phyloP scores from a whole-genome alignment of 1,140 invertebrate genomes.

The Zaprionus camerounensis region DNA sequence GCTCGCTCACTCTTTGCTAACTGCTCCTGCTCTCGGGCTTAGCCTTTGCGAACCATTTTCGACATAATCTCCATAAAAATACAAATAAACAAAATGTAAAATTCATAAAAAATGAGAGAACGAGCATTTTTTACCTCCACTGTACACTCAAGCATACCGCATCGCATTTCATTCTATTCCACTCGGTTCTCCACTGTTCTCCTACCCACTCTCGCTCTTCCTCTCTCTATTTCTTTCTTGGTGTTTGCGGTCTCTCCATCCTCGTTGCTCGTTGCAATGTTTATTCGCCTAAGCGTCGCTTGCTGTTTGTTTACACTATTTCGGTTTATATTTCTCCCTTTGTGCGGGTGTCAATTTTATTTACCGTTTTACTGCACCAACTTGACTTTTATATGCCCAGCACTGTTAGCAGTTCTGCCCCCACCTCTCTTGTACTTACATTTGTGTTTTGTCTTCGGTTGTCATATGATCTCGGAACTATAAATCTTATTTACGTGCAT shows the following conservation, averaged over 20 bases:
- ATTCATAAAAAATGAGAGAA: conserved; percentile 58
- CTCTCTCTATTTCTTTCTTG: background rate
- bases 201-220: background rate
- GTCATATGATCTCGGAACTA: conserved; percentile 10
- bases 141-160: conserved; percentile 32
- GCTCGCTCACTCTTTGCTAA: conserved; percentile 3
- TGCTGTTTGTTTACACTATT: conserved; percentile 59
- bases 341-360: conserved; percentile 64
- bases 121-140: conserved; percentile 35
- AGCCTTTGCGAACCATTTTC: conserved; percentile 25
- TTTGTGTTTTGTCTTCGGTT: conserved; percentile 2
- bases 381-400: conserved; percentile 63
- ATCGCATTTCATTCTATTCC: conserved; percentile 24
- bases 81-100: conserved; percentile 68
- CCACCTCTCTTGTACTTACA: background rate
- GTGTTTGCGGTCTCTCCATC: conserved; percentile 35
- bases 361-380: conserved; percentile 60
- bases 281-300: conserved; percentile 72
- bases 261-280: conserved; percentile 42
- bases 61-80: conserved; percentile 64
- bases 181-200: background rate
- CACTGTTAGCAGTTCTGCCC: background rate
- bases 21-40: conserved; percentile 2
- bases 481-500: background rate
- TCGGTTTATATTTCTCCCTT: conserved; percentile 46